Conservation (phyloP, 2,888 invertebrate species). For the Cataglyphis livida region DNA sequence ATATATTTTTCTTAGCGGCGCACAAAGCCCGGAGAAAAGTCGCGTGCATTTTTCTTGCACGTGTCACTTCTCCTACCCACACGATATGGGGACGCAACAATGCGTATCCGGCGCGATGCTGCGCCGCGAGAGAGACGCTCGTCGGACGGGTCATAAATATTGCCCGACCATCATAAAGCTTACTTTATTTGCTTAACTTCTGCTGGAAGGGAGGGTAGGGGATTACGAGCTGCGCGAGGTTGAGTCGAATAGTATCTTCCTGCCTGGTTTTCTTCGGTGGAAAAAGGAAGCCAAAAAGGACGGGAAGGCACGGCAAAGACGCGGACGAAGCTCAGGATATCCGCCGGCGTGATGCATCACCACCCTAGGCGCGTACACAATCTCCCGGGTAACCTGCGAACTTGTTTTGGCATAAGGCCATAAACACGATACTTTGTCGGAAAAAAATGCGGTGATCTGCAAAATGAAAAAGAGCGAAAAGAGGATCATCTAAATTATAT, state of each 20-base stretch:
- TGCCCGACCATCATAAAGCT: conserved; percentile 56
- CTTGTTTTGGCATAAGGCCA: conserved; percentile 61
- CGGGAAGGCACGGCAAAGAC: conserved; percentile 41
- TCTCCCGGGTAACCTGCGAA: conserved; percentile 54
- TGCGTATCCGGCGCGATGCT: conserved; percentile 42
- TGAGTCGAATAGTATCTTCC: conserved; percentile 54
- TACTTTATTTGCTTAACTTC: conserved; percentile 67
- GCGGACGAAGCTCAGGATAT: conserved; percentile 68
- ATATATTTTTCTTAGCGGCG: background rate
- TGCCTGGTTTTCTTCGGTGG: conserved; percentile 45
- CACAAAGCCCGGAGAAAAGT: conserved; percentile 19
- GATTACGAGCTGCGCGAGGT: conserved; percentile 18
- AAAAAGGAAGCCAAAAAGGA: conserved; percentile 56
- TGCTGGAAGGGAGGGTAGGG: conserved; percentile 47
- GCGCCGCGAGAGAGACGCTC: background rate
- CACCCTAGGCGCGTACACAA: conserved; percentile 57
- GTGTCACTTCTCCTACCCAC: background rate
- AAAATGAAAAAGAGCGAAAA: conserved; percentile 27
- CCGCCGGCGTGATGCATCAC: conserved; percentile 76
- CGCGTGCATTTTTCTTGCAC: conserved; percentile 38
- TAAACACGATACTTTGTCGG: conserved; percentile 57
- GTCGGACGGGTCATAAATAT: conserved; percentile 57
- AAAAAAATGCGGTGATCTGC: conserved; percentile 38
- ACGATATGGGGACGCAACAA: conserved; percentile 34
- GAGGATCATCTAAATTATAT: conserved; percentile 28